Percentiles rank a stretch among this genome's conserved stretches.
These are phyloP conservation scores for Phengaris alcon DNA, from an alignment of 2,888 invertebrate species.

Conservation along the genomic window DNA sequence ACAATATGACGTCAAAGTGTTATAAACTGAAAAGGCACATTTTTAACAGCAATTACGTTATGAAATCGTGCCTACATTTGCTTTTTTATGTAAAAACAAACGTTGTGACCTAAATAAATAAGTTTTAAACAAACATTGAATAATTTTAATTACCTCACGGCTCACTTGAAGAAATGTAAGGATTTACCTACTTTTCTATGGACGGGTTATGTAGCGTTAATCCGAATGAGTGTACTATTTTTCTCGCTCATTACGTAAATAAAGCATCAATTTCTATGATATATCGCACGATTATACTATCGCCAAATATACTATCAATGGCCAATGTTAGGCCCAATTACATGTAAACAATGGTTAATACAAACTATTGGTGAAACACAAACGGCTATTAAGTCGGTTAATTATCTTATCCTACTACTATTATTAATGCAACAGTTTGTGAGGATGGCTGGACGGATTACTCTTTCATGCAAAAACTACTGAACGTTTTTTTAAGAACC, in stretches of 20 bases:
- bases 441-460: too few species aligned
- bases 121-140: conserved; percentile 16
- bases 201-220: background rate
- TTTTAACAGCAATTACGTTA: background rate
- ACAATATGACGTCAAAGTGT: background rate
- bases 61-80: conserved; percentile 8
- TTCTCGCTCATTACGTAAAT: background rate
- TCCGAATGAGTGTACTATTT: background rate
- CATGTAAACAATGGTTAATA: background rate
- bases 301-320: background rate
- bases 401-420: too few species aligned
- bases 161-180: conserved; percentile 3
- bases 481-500: too few species aligned
- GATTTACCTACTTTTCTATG: background rate
- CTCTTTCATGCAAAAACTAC: too few species aligned
- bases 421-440: too few species aligned
- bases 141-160: conserved; percentile 6
- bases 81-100: conserved; percentile 5
- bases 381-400: too few species aligned
- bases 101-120: conserved; percentile 9
- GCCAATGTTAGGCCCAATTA: background rate
- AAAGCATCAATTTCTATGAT: background rate
- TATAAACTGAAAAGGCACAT: background rate
- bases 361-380: too few species aligned
- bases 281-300: background rate